Evolutionary conservation across 2,888 invertebrate genomes (phyloP), one percentile per base, ranked within the genome.

Genomic region (Spisula subtruncata): DNA sequence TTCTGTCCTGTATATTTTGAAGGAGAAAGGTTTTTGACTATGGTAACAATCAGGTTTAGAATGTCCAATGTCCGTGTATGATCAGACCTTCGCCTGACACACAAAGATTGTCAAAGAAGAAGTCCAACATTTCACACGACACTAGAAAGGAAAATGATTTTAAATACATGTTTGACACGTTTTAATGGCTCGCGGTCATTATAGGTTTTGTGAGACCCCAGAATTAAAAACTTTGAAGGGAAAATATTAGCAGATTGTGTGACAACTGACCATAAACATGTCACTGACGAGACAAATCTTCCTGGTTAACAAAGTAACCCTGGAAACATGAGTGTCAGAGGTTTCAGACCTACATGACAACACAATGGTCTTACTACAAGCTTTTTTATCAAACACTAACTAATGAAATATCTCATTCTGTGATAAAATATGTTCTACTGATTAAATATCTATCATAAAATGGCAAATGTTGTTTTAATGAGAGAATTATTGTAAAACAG

Each of bases 161-260:
- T 60, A 82, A 54, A 56, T 82, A n/a, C 54, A 48, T 82, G 60
- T 60, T 25, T 25, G 60, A 66, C 25, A 25, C 12, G 0, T 66
- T 12, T 66, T 66, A 25, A 66, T 66, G n/a, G 25, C 66, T 46
- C 83, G 66, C 46, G 8, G 35, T 83, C 35, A 66, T 66, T 18
- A 71, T 41, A 12, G 79, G n/a, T 41, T 79, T 85, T 32, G 41
- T 85, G 85, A 75, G 75, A 54, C 8, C 60, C 20, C 8, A 66
- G n/a, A 25, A 66, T 82, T 29, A 32, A 66, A 46, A 48, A 79
- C 75, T 85, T 29, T 85, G 85, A 85, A 75, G 85, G 51, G 79
- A 25, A 85, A 85, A 79, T 79, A 85, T 79, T 51, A 79, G 79
- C 85, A 85, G 85, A 85, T 85, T 25, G 25, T 75, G 85, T 85